Conservation (phyloP, 2,888 invertebrate genomes). For the Idaea aversata region DNA sequence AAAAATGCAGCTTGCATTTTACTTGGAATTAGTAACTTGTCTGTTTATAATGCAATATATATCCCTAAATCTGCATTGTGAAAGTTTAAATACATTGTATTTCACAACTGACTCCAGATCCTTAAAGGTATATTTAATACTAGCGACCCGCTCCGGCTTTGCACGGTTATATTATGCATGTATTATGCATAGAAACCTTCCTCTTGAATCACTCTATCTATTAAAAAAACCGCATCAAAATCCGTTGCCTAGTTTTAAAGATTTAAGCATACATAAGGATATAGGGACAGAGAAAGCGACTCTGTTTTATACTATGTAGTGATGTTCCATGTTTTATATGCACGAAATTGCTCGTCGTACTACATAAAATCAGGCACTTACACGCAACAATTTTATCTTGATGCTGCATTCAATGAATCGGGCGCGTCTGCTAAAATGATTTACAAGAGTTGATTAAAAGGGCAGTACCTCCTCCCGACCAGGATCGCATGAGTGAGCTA, state of each 20-base stretch:
- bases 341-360: neutral
- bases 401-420: conserved; percentile 24
- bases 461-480: conserved; percentile 43
- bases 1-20: neutral
- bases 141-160: too few relatives aligned
- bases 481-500: conserved; percentile 38
- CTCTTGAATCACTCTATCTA: too few relatives aligned
- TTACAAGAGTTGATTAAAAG: conserved; percentile 60
- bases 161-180: too few relatives aligned
- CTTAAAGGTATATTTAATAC: too few relatives aligned
- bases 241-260: too few relatives aligned
- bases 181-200: too few relatives aligned
- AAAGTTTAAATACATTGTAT: neutral
- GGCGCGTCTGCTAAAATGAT: conserved; percentile 19
- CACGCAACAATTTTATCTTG: conserved; percentile 21
- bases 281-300: too few relatives aligned
- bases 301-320: too few relatives aligned
- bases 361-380: neutral
- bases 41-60: neutral
- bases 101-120: too few relatives aligned
- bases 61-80: neutral
- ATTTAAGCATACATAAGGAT: too few relatives aligned
- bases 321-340: too few relatives aligned
- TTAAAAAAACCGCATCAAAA: too few relatives aligned
- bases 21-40: neutral